phyloP scores from a whole-genome alignment of 2,888 invertebrate species.

The Drosophila monieri region DNA sequence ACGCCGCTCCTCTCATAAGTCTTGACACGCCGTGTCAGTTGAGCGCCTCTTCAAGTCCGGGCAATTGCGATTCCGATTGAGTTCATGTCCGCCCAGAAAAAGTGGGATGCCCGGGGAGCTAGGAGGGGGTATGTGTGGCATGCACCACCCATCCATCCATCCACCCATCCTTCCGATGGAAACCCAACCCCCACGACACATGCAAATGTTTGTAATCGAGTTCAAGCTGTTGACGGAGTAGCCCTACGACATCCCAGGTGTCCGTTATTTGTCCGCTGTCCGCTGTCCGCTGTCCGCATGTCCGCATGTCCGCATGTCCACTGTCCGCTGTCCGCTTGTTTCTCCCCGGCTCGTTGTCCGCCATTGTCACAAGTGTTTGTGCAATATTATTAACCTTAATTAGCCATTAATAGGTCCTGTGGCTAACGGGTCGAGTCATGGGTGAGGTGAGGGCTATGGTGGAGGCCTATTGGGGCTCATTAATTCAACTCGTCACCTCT shows the following conservation, averaged over 20 bases:
- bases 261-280: constrained; percentile 25
- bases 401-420: constrained; percentile 47
- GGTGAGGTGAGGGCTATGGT: no score
- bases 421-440: neutral
- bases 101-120: neutral
- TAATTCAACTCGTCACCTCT: neutral
- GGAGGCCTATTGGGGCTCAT: neutral
- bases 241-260: constrained; percentile 12
- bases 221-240: constrained; percentile 47
- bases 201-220: constrained; percentile 57
- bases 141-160: no score
- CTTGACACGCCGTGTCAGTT: constrained; percentile 42
- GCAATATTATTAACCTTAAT: constrained; percentile 71
- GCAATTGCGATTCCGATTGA: constrained; percentile 39
- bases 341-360: constrained; percentile 15
- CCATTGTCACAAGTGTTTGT: constrained; percentile 31
- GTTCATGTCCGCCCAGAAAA: constrained; percentile 18
- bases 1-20: constrained; percentile 37
- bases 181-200: constrained; percentile 27
- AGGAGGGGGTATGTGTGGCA: neutral
- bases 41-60: constrained; percentile 39
- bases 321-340: constrained; percentile 14
- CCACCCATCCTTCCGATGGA: neutral
- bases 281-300: constrained; percentile 1
- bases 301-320: constrained; percentile 1